Base-by-base conservation (phyloP, 1,140 invertebrate genomes). In the Nasonia longicornis region DNA sequence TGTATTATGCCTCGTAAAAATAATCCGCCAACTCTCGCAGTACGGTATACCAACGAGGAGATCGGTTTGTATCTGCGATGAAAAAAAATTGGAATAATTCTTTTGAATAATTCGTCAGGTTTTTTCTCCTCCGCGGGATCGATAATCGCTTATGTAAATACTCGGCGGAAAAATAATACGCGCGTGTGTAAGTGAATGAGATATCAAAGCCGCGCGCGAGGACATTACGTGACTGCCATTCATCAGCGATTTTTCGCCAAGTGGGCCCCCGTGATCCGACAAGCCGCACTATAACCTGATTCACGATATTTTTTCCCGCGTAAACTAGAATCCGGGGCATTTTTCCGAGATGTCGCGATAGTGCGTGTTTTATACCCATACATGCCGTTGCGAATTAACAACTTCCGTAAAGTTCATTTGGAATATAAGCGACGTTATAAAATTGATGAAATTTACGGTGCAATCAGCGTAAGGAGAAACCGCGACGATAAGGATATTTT, bases 331-430 rank as follows among this genome's bases (percentile, higher is more conserved):
- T 75, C 6, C 52, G 3, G 52, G 3, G 29, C 16, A 75, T 63
- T 63, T 73, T 63, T 63, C 52, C n/a, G n/a, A 22, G 45, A 29
- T 35, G 26, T 26, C 73, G 52, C 73, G 73, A 35, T 16, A 42
- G 38, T 11, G 8, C 26, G 26, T 26, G 26, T 26, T 26, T 26
- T 26, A 45, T 38, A 63, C 22, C 6, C n/a, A 29, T 29, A 29
- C 12, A n/a, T 12, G 64, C 63, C 45, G 16, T 26, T 35, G 38
- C 29, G 29, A 31, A 63, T 63, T 63, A 75, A 75, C 73, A n/a
- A 75, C 73, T 75, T 75, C 73, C 73, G 73, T 75, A 63, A 75
- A 63, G 73, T 35, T 58, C 52, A n/a, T 73, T 48, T 48, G 20
- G 42, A 73, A 71, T 67, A 67, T 42, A 26, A 26, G 26, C 26